phyloP scores from a whole-genome alignment of 2,888 invertebrate species.

The Eupithecia vulgata region DNA sequence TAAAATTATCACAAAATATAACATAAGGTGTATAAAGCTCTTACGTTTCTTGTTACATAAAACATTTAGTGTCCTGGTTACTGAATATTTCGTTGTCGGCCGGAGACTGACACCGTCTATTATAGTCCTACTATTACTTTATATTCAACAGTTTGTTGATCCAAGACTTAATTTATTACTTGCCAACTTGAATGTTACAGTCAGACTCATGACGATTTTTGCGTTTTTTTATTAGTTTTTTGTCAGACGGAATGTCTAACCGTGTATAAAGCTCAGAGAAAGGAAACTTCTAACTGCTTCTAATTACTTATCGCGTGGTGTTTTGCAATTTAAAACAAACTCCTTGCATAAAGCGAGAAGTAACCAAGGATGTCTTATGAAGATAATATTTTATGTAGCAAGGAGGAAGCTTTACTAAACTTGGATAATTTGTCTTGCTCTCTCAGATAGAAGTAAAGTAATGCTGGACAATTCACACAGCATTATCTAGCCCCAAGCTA shows the following conservation, averaged over 20 bases:
- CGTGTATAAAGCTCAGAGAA: slow-evolving; percentile 22
- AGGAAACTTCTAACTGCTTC: slow-evolving; percentile 41
- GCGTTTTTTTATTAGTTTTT: not conserved
- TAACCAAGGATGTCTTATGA: slow-evolving; percentile 16
- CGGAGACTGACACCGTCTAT: not conserved
- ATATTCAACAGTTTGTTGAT: not conserved
- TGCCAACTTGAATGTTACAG: not conserved
- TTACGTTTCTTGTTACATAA: not conserved
- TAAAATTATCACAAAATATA: not conserved
- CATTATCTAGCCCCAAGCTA: too few relatives aligned
- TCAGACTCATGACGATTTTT: not conserved
- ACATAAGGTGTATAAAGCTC: too few relatives aligned
- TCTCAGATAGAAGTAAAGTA: slow-evolving; percentile 2
- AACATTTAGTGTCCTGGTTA: too few relatives aligned
- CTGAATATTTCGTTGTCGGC: not conserved
- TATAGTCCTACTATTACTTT: not conserved
- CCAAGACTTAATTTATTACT: not conserved
- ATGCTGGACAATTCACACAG: too few relatives aligned
- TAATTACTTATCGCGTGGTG: slow-evolving; percentile 42
- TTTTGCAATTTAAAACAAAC: slow-evolving; percentile 29
- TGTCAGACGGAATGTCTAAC: not conserved
- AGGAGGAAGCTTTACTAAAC: not conserved
- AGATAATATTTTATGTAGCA: slow-evolving; percentile 7
- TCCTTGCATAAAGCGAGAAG: slow-evolving; percentile 11
- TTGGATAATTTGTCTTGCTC: slow-evolving; percentile 9